Conservation (phyloP, 2,113 vertebrate genomes). For the Piprites chloris region DNA sequence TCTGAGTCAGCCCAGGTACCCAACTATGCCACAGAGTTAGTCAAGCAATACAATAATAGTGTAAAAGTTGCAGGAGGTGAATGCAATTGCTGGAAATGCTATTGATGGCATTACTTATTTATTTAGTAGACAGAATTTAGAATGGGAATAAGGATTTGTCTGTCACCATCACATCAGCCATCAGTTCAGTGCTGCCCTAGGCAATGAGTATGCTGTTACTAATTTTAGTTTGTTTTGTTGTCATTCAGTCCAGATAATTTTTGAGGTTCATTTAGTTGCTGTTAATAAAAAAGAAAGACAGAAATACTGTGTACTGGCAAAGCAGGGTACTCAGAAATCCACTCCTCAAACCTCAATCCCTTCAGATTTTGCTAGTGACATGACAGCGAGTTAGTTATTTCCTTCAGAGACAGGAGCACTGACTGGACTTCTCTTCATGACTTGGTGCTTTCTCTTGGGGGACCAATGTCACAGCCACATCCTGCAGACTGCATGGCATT, state of each 20-base stretch:
- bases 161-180: slow-evolving; percentile 61
- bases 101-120: slow-evolving; percentile 58
- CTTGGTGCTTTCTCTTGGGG: background rate
- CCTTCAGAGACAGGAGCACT: background rate
- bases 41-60: background rate
- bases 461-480: background rate
- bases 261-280: slow-evolving; percentile 55
- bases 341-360: background rate
- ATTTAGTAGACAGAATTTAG: slow-evolving; percentile 63
- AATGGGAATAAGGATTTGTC: slow-evolving; percentile 66
- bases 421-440: background rate
- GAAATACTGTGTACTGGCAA: background rate
- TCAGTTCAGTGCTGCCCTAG: slow-evolving; percentile 38
- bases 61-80: slow-evolving; percentile 36
- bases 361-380: background rate
- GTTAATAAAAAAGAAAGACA: slow-evolving; percentile 40
- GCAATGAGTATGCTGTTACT: slow-evolving; percentile 59
- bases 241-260: slow-evolving; percentile 56
- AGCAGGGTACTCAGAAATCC: background rate
- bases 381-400: background rate
- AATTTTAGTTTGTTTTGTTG: slow-evolving; percentile 62
- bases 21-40: background rate
- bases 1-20: background rate
- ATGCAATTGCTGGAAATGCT: slow-evolving; percentile 15
- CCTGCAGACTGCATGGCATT: background rate